Conservation (phyloP, 1,140 invertebrate genomes). For the Penaeus indicus region DNA sequence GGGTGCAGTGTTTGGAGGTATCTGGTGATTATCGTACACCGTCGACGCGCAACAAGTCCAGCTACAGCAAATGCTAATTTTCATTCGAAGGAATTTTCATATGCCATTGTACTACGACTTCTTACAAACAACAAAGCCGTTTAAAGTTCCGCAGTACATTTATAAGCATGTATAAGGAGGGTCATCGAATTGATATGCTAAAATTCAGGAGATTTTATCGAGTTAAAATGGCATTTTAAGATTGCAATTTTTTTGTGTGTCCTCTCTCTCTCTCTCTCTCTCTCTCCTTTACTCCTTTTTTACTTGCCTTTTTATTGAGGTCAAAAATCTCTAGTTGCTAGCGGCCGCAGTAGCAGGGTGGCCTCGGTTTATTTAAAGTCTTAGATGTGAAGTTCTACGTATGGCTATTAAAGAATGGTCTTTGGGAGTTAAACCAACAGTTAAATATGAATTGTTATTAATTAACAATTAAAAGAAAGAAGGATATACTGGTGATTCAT, state of each 20-base stretch:
- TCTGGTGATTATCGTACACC: too few relatives aligned
- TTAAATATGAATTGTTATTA: too few relatives aligned
- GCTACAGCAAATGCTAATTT: too few relatives aligned
- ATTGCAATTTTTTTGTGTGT: not conserved
- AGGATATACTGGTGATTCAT: too few relatives aligned
- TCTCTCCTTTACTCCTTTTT: conserved; percentile 2
- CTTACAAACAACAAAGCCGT: not conserved
- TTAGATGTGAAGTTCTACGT: too few relatives aligned
- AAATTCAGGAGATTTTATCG: not conserved
- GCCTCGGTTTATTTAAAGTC: not conserved
- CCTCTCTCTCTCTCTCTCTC: conserved; percentile 18
- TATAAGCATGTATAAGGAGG: not conserved
- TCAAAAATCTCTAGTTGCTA: not conserved
- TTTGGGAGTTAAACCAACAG: too few relatives aligned
- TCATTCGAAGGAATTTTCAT: too few relatives aligned
- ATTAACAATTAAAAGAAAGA: too few relatives aligned
- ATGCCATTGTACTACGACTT: not conserved
- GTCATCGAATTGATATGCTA: not conserved
- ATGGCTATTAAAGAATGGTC: too few relatives aligned
- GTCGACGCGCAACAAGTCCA: too few relatives aligned
- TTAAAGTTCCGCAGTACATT: not conserved
- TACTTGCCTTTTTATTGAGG: not conserved
- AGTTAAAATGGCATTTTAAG: too few relatives aligned
- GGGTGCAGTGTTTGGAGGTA: too few relatives aligned
- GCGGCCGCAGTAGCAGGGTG: not conserved